Base-by-base conservation (phyloP, 2,888 invertebrate species). In the Rhamphomyia laevipes region DNA sequence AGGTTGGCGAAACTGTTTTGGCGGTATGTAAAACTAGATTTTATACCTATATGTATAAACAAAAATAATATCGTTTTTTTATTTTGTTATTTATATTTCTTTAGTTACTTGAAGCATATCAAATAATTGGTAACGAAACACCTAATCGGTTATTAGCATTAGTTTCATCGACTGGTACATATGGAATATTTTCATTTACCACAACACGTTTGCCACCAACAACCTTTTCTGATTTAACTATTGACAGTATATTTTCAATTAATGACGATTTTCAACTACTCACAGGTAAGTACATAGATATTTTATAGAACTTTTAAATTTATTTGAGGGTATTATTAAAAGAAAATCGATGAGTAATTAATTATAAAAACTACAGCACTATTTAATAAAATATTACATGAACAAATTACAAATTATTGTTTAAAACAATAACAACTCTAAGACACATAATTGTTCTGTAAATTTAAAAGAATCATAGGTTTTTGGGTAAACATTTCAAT, bases 231-330 rank as follows among this genome's bases (percentile, higher is more conserved):
- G 89, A 90, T 71, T 74, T 91, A 57, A 80, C 82, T 13, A 78
- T 90, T 60, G 88, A 89, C 70, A 81, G 81, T 67, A 82, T 86
- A 46, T 77, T 90, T 60, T 86, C 90, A 23, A 78, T 91, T 49
- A 84, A 89, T 71, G 78, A 80, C 59, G 78, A 80, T 61, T 89
- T 91, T 67, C 80, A 82, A 66, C 85, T 86, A 73, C 80, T 82
- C 64, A 80, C 83, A 61, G 82, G 63, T 66, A 74, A 70, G 74
- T 74, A 48, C 18, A 40, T 4, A 37, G 11, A 10, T n/a, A 40
- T 18, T 17, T 41, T 21, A 30, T 30, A 9, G 11, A 30, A 30
- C n/a, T n/a, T n/a, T n/a, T n/a, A n/a, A n/a, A n/a, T n/a, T n/a
- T n/a, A n/a, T n/a, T n/a, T n/a, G n/a, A n/a, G n/a, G n/a, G n/a